Conservation (phyloP, 2,113 vertebrate genomes). For the Pampusana beccarii region DNA sequence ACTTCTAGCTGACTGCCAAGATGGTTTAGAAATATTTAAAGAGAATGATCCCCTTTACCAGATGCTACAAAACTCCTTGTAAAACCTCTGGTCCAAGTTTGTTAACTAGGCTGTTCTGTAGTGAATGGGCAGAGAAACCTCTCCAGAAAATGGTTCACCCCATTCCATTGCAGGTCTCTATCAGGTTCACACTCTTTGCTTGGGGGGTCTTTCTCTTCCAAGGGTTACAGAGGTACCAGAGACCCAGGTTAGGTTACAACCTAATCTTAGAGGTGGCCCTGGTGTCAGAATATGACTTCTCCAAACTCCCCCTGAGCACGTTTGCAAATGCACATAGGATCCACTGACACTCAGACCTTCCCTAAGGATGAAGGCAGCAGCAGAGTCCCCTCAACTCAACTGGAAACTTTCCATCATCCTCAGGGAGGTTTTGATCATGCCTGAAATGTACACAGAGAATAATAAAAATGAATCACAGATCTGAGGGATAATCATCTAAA, state of each 20-base stretch:
- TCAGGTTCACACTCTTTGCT: neutral
- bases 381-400: neutral
- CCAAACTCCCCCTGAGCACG: neutral
- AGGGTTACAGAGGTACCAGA: neutral
- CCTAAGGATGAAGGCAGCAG: neutral
- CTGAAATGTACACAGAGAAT: neutral
- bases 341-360: neutral
- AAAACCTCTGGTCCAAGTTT: neutral
- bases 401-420: neutral
- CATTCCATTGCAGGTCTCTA: neutral
- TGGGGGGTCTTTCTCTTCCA: accelerated
- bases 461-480: constrained; percentile 14
- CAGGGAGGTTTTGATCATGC: neutral
- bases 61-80: neutral
- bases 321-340: accelerated
- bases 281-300: neutral
- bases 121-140: neutral
- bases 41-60: neutral
- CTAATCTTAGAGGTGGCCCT: neutral
- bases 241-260: neutral
- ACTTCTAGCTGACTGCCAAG: neutral
- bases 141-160: neutral
- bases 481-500: constrained; percentile 16
- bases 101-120: neutral
- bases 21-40: neutral